phyloP scores from a whole-genome alignment of 2,113 vertebrate species.

The Tyrannus savana region DNA sequence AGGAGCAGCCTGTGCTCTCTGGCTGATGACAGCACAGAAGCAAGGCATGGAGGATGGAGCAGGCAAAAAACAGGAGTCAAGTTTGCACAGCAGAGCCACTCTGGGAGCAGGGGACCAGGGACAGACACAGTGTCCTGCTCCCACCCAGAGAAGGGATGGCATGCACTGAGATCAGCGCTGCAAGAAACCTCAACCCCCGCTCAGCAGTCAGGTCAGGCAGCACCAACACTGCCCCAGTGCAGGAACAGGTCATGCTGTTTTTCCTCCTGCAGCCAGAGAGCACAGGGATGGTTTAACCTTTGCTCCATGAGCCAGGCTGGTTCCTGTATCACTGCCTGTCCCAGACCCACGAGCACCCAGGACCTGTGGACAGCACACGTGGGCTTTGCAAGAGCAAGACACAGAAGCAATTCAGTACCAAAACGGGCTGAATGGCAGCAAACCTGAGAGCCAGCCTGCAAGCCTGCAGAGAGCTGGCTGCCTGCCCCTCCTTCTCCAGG shows the following conservation, averaged over 20 bases:
- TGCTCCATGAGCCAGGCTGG: not conserved
- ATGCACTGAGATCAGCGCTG: not conserved
- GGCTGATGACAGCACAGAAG: not conserved
- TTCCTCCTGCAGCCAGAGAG: not conserved
- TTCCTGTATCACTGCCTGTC: not conserved
- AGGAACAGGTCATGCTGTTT: not conserved
- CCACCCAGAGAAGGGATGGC: not conserved
- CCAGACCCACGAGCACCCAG: not conserved
- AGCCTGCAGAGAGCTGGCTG: not conserved
- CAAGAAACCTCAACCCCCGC: not conserved
- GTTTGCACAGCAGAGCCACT: not conserved
- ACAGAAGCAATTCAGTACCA: not conserved
- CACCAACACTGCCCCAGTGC: rapidly evolving
- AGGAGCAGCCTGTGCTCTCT: not conserved
- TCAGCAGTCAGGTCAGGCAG: slow-evolving; percentile 44
- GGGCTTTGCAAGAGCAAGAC: not conserved
- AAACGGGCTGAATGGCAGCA: not conserved
- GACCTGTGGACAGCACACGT: rapidly evolving
- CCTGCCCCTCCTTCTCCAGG: not conserved
- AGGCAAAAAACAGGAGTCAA: not conserved
- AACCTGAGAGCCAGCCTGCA: not conserved
- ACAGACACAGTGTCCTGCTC: rapidly evolving
- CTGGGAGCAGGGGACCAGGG: not conserved
- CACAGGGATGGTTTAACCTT: not conserved
- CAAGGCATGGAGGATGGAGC: not conserved